Evolutionary conservation across 35 echinoderm and acorn worm genomes (phyloP).

Genomic region (Hemicentrotus pulcherrimus): DNA sequence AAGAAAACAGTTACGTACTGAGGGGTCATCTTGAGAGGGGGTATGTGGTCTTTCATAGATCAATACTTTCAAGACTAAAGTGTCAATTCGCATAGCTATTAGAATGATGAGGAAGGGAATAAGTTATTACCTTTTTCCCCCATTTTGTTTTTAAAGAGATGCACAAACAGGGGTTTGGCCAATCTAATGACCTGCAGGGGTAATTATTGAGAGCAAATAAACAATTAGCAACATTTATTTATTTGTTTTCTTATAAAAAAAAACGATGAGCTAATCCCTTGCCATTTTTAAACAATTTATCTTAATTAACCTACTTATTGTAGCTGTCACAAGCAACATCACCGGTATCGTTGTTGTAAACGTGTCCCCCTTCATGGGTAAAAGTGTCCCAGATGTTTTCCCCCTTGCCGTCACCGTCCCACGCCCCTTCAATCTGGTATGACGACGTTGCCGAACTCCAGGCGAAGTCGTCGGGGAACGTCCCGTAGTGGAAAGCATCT

Average conservation of each 20-base stretch:
- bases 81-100: too few relatives aligned
- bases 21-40: too few relatives aligned
- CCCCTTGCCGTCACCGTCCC: conserved; percentile 79
- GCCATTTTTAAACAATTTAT: background rate
- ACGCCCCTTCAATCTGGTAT: conserved; percentile 89
- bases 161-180: too few relatives aligned
- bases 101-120: background rate
- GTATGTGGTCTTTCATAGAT: too few relatives aligned
- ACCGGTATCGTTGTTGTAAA: conserved; percentile 72
- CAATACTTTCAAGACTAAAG: too few relatives aligned
- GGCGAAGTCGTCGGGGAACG: conserved; percentile 75
- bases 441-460: conserved; percentile 84
- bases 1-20: background rate
- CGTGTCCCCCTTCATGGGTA: conserved; percentile 62
- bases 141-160: too few relatives aligned
- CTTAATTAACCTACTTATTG: conserved; percentile 51
- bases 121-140: too few relatives aligned
- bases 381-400: conserved; percentile 84
- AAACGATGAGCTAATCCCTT: too few relatives aligned
- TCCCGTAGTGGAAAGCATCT: conserved; percentile 71
- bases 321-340: conserved; percentile 84
- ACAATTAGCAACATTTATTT: too few relatives aligned
- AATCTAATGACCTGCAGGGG: too few relatives aligned
- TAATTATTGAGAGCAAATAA: too few relatives aligned
- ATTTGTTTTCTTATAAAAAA: too few relatives aligned